Evolutionary conservation across 2,888 invertebrate genomes (phyloP), one percentile per base, ranked within the genome.

Genomic region (Luperina testacea): DNA sequence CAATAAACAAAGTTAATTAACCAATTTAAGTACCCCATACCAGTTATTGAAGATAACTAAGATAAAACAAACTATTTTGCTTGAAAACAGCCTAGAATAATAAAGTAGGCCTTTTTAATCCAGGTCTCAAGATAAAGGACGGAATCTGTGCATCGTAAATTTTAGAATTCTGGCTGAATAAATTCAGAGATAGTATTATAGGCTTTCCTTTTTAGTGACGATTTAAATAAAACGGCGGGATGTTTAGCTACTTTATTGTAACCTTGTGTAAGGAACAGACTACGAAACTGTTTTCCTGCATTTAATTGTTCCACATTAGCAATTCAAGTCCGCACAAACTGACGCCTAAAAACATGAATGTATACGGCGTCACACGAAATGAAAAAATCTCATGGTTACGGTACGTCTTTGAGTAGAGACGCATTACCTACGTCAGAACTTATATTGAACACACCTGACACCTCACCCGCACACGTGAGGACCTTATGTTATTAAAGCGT

Each of bases 1-100:
- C 32, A 75, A 79, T 81, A 75, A 87, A 87, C 68, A 69, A 80
- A 87, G 38, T 86, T 83, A 83, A 88, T 75, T 63, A 75, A 69
- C 70, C 38, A 87, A 80, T 57, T 72, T 71, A 32, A 32, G 32
- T 32, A 71, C 57, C 65, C 20, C 15, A 20, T 42, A 77, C 42
- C 27, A 70, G 81, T 75, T 77, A 87, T 75, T 59, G 63, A 38
- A 75, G 32, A 67, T 59, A 87, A 70, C 48, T 51, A 48, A 64
- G 59, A 83, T 79, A 51, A 82, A 86, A 86, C 75, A 78, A 38
- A 73, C 70, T 53, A 68, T 78, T 78, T 80, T 38, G 71, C 64
- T 61, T 42, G 42, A 57, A 68, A 57, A 32, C 68, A 57, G 73
- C 42, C 48, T 73, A 53, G 69, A 74, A 84, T 87, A 85, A 72